Evolutionary conservation across 2,888 invertebrate genomes (phyloP), one percentile per base, ranked within the genome.

Genomic region (Amiota minor): DNA sequence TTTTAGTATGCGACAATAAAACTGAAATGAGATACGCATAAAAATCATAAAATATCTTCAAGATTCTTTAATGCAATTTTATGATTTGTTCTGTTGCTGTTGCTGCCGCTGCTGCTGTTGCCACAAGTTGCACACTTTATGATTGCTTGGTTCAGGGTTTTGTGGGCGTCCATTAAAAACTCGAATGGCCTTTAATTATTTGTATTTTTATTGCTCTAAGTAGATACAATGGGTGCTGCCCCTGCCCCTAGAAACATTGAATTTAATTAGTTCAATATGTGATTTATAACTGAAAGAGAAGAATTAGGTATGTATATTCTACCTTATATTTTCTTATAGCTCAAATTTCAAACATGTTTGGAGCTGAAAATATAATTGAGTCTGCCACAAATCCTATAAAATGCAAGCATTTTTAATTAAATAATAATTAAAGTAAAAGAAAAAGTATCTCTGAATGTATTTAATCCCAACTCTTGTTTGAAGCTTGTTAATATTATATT

Each of bases 181-280:
- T 74, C 71, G 59, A 62, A 78, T 80, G 75, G 79, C 80, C 77
- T 76, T 79, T 80, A 70, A 75, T 35, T 35, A 35, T 35, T 35
- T 35, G 35, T 35, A 35, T 35, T 6, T 62, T n/a, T 35, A 23
- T 23, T 59, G 12, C 59, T 16, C 55, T 55, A 18, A 18, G 2
- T 35, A 35, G 35, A 35, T 35, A 9, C 59, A 59, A 20, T 59
- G 23, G n/a, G 23, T 62, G 8, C 35, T 62, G n/a, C 53, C 12
- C 53, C 11, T 53, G 53, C 53, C 10, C 2, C 59, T 35, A 35
- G 59, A 14, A 9, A 1, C 20, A 78, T 77, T 74, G 70, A 76
- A 75, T 80, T 80, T 80, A 80, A 80, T 80, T 80, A 80, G 80
- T 77, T 75, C 80, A 78, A 75, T 76, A 78, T 76, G 80, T 78